phyloP scores from a whole-genome alignment of 23 tunicate genomes.

The Ascidia mentula region DNA sequence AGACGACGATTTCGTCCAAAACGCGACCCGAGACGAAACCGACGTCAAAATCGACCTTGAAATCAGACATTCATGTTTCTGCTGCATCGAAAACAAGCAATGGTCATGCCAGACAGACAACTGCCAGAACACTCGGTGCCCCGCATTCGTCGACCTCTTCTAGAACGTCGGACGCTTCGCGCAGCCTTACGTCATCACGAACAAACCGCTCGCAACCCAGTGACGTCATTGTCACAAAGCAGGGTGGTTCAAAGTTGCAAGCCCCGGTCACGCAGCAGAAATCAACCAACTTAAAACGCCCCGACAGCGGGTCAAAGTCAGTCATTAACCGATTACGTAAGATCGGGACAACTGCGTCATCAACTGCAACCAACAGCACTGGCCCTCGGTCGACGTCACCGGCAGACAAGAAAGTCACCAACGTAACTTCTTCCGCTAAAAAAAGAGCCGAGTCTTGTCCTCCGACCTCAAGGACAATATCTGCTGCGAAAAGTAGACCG shows the following conservation, averaged over 20 bases:
- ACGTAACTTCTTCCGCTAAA: conserved; percentile 46
- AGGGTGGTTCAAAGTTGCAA: neutral
- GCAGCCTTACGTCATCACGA: neutral
- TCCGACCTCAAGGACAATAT: conserved; percentile 40
- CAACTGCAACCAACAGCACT: conserved; percentile 12
- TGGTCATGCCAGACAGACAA: neutral
- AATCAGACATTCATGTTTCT: neutral
- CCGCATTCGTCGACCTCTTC: neutral
- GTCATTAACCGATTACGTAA: conserved; percentile 68
- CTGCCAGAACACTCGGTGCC: neutral
- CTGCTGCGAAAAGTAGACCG: conserved; percentile 11
- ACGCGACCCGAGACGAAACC: neutral
- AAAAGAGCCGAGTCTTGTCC: conserved; percentile 68
- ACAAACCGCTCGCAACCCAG: neutral
- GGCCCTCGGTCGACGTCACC: conserved; percentile 44
- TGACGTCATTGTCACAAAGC: neutral
- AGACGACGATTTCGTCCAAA: neutral
- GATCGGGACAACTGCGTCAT: conserved; percentile 30
- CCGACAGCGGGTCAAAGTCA: conserved; percentile 34
- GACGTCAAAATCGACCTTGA: neutral
- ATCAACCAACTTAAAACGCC: conserved; percentile 7
- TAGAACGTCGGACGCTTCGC: neutral
- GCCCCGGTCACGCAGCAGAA: conserved; percentile 12
- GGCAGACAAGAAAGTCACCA: conserved; percentile 10
- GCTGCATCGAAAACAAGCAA: neutral